phyloP scores from a whole-genome alignment of 2,113 vertebrate species.

The Dicentrarchus labrax region DNA sequence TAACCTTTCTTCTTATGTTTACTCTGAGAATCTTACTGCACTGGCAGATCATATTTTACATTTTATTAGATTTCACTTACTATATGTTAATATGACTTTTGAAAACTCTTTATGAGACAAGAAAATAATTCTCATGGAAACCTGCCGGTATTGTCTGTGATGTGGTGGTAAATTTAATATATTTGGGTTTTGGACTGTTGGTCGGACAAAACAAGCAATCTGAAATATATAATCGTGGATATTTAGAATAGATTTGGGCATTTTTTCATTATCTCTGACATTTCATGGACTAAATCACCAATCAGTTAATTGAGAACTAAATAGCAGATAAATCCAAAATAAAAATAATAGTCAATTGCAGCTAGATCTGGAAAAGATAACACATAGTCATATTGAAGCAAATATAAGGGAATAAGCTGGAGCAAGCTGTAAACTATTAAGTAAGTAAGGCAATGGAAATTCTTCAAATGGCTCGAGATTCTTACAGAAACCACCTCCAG shows the following conservation, averaged over 20 bases:
- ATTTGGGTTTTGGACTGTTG: background rate
- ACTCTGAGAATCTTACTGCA: background rate
- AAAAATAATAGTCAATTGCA: no score
- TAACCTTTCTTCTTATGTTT: slow-evolving; percentile 8
- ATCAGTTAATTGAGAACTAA: background rate
- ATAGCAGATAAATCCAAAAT: no score
- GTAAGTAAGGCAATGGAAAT: background rate
- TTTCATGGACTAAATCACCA: background rate
- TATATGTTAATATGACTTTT: background rate
- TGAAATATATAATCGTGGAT: no score
- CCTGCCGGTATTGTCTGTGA: background rate
- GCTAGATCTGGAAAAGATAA: no score
- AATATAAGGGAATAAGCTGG: background rate
- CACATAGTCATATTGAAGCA: background rate
- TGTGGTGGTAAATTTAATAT: background rate
- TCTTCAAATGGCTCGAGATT: background rate
- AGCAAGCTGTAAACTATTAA: background rate
- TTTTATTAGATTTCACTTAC: background rate
- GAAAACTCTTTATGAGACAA: background rate
- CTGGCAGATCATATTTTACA: background rate
- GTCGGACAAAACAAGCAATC: background rate
- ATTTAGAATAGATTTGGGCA: no score
- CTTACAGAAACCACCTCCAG: background rate
- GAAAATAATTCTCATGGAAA: background rate
- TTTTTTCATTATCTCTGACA: no score